Conservation (phyloP, 2,888 invertebrate species). For the Epistrophe grossulariae region DNA sequence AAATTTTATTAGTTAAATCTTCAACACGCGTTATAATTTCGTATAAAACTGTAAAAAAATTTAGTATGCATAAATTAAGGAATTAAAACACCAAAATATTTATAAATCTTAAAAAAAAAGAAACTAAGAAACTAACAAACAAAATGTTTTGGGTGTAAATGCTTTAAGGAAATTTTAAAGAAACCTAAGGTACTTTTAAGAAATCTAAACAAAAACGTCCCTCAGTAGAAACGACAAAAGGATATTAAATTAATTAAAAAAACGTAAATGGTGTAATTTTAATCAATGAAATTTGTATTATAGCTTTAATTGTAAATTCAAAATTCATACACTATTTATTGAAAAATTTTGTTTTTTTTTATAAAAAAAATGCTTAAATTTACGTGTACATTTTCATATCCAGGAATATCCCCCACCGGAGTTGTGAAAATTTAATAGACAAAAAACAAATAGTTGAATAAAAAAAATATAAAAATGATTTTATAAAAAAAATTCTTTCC, state of each 20-base stretch:
- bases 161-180: conserved; percentile 39
- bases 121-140: too few relatives aligned
- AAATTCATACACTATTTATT: conserved; percentile 13
- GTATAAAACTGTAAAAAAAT: conserved; percentile 8
- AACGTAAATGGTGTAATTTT: conserved; percentile 35
- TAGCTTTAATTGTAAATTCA: conserved; percentile 48
- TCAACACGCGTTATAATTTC: conserved; percentile 17
- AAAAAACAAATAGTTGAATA: conserved; percentile 19
- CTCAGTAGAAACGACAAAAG: conserved; percentile 44
- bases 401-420: conserved; percentile 75
- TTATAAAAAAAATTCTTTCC: conserved; percentile 45
- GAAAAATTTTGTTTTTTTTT: background rate
- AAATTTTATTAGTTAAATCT: conserved; percentile 28
- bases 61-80: conserved; percentile 7
- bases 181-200: background rate
- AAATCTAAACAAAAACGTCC: conserved; percentile 55
- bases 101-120: background rate
- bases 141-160: conserved; percentile 1
- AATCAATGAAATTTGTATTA: conserved; percentile 22
- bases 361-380: background rate
- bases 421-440: conserved; percentile 53
- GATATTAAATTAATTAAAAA: background rate
- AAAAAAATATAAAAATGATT: conserved; percentile 5
- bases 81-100: conserved; percentile 37
- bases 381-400: conserved; percentile 73